Evolutionary conservation across 2,113 vertebrate species (phyloP).

Genomic region (Peromyscus leucopus): DNA sequence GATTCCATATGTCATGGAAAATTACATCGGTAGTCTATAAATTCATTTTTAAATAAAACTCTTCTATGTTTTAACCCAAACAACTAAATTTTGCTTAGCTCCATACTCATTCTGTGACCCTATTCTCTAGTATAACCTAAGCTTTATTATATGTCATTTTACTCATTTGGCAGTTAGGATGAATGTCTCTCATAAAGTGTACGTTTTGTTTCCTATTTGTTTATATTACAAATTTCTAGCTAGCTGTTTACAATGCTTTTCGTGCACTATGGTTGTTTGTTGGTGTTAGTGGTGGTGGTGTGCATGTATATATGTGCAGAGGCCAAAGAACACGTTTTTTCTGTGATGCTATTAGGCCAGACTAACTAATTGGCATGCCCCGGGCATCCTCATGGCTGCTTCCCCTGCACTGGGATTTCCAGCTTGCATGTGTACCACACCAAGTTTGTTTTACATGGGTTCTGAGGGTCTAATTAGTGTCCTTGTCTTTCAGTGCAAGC

Average conservation of each 20-base stretch:
- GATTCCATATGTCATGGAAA: not conserved
- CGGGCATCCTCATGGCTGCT: not conserved
- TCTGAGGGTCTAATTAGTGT: not conserved
- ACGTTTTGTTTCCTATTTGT: not conserved
- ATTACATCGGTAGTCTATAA: not conserved
- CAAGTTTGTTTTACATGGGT: not conserved
- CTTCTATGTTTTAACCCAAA: not conserved
- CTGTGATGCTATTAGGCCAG: not conserved
- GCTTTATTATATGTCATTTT: not conserved
- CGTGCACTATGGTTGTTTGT: not conserved
- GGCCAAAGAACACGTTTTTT: not conserved
- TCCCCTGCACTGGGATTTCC: not conserved
- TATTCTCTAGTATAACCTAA: not conserved
- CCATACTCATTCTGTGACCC: not conserved
- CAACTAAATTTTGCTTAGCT: not conserved
- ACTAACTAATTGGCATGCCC: not conserved
- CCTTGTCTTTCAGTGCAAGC: not conserved
- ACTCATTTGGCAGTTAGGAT: not conserved
- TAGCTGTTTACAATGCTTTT: not conserved
- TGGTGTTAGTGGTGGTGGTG: not conserved
- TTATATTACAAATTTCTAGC: not conserved
- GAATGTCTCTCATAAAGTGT: not conserved
- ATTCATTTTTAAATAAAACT: slow-evolving; percentile 20
- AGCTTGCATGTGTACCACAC: not conserved
- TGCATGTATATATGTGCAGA: not conserved